Conservation (phyloP, 1,140 invertebrate genomes). For the Proales similis region DNA sequence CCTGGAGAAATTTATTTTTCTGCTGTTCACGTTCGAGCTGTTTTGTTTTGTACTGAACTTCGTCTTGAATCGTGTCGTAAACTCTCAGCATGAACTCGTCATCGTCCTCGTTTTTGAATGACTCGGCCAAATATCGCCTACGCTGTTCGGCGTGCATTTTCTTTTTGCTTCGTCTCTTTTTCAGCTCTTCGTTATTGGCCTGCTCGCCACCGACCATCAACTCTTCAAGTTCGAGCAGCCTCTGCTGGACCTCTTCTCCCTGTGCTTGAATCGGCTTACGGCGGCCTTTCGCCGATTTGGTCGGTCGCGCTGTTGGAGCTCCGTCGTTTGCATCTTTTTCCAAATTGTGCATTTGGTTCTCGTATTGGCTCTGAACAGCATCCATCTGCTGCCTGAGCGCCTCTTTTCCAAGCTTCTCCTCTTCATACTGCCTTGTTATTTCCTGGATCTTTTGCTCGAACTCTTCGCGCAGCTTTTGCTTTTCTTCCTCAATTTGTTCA, state of each 20-base stretch:
- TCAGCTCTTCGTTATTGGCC: conserved; percentile 60
- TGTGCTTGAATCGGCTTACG: not conserved
- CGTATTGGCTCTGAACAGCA: conserved; percentile 58
- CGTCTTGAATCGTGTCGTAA: conserved; percentile 37
- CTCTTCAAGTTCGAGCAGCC: conserved; percentile 32
- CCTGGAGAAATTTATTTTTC: conserved; percentile 33
- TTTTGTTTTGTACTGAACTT: conserved; percentile 34
- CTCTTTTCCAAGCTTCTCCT: conserved; percentile 58
- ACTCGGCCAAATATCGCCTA: not conserved
- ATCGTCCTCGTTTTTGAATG: conserved; percentile 26
- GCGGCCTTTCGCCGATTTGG: not conserved
- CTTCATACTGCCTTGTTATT: conserved; percentile 57
- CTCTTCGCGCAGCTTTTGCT: conserved; percentile 46
- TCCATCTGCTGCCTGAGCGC: conserved; percentile 59
- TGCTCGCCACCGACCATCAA: conserved; percentile 63
- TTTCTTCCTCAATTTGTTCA: conserved; percentile 52
- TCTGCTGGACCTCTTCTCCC: not conserved
- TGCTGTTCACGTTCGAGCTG: conserved; percentile 9
- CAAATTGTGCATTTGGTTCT: conserved; percentile 55
- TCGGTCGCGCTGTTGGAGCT: not conserved
- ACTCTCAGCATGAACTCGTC: conserved; percentile 26
- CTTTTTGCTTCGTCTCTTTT: conserved; percentile 59
- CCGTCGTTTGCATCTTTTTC: conserved; percentile 40
- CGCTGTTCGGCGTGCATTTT: conserved; percentile 48
- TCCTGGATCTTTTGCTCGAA: conserved; percentile 52